Percentiles rank a stretch among this genome's conserved stretches.
phyloP scores from a whole-genome alignment of 2,888 invertebrate genomes.

The Electrophaes corylata region DNA sequence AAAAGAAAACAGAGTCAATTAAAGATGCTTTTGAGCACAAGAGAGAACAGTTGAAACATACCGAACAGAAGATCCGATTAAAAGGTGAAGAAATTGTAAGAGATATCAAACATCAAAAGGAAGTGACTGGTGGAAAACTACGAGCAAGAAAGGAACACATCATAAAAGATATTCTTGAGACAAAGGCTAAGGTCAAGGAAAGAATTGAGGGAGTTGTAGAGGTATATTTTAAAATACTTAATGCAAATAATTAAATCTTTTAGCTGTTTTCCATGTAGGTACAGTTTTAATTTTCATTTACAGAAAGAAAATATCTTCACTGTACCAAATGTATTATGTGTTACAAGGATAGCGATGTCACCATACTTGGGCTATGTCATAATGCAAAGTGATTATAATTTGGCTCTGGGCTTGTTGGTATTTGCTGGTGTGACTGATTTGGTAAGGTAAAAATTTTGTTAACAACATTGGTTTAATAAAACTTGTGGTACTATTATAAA shows the following conservation, averaged over 20 bases:
- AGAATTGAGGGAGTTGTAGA: slow-evolving; percentile 90
- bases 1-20: slow-evolving; percentile 77
- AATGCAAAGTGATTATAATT: slow-evolving; percentile 90
- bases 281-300: slow-evolving; percentile 37
- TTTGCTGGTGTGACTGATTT: slow-evolving; percentile 96
- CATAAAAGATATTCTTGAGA: slow-evolving; percentile 88
- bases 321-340: slow-evolving; percentile 95
- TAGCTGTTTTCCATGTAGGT: not conserved
- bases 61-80: slow-evolving; percentile 80
- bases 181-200: slow-evolving; percentile 88
- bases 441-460: slow-evolving; percentile 79
- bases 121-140: slow-evolving; percentile 71
- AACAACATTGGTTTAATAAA: not conserved
- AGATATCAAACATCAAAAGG: slow-evolving; percentile 74
- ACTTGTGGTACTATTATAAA: not conserved
- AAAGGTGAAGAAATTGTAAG: slow-evolving; percentile 73
- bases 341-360: slow-evolving; percentile 92
- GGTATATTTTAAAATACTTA: slow-evolving; percentile 63
- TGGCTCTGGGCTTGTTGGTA: slow-evolving; percentile 92
- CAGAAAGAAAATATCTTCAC: slow-evolving; percentile 95
- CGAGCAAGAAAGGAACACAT: slow-evolving; percentile 86
- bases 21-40: slow-evolving; percentile 86
- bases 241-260: not conserved
- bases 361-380: slow-evolving; percentile 96
- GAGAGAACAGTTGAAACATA: slow-evolving; percentile 85